Base-by-base conservation (phyloP, 2,888 invertebrate genomes). In the Catocala sponsa region DNA sequence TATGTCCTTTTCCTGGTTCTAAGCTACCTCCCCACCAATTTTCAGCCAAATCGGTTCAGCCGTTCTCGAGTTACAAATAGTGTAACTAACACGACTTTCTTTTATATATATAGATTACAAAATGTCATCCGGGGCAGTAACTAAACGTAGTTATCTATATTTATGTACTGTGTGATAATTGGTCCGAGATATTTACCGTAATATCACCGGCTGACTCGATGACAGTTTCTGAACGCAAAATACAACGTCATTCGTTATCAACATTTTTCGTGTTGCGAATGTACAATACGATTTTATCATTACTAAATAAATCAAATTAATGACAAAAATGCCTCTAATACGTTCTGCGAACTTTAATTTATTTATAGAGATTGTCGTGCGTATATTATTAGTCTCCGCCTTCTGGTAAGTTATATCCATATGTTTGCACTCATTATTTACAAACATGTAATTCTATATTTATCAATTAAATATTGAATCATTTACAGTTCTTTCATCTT, bases 341-440 rank as follows among this genome's bases (percentile, higher is more conserved):
- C 90, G 94, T 72, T 91, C 94, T 0, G 91, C 92, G 0, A 93
- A 84, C 78, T 87, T 85, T 61, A 93, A 90, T 81, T 82, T 95
- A 80, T 88, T 94, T 63, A 78, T 95, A 33, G 96, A 96, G 84
- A 90, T 95, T 48, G 79, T 89, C 33, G 81, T 95, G 56, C 91
- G 96, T 0, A 88, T 95, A 7, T 68, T 86, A 33, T 84, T 96
- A 50, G 73, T 95, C 32, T 83, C 94, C 11, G 78, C 91, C 25
- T 96, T 96, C 80, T 93, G 95, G 96, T 96, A 89, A 95, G 95
- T 85, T 12, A 54, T 0, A 12, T 64, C 84, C 86, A 85, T 90
- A 88, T 89, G 83, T 66, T 79, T n/a, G 2, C 55, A 47, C 12
- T 70, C 46, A 25, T 55, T 66, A 72, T 70, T 60, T 68, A 62